phyloP scores from a whole-genome alignment of 2,888 invertebrate species.

The Sussaba pulchella region DNA sequence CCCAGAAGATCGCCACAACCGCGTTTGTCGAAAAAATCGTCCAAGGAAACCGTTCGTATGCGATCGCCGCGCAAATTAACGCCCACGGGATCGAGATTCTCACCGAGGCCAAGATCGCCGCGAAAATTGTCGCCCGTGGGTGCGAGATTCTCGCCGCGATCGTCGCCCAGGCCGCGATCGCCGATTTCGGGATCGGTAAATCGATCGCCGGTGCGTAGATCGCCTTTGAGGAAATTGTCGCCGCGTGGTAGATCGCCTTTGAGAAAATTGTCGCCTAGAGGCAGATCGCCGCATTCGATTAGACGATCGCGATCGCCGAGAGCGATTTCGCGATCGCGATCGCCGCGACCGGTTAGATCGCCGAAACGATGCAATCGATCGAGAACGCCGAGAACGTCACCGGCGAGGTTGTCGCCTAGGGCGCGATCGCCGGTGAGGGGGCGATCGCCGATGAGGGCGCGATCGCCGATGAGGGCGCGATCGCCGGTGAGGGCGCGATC shows the following conservation, averaged over 20 bases:
- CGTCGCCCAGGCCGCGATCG: slow-evolving; percentile 80
- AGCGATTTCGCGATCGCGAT: slow-evolving; percentile 67
- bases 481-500: too few relatives aligned
- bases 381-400: slow-evolving; percentile 64
- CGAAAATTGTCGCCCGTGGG: slow-evolving; percentile 68
- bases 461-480: too few relatives aligned
- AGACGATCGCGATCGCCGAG: slow-evolving; percentile 74
- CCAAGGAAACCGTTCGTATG: slow-evolving; percentile 50
- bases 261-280: slow-evolving; percentile 74
- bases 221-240: slow-evolving; percentile 72
- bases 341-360: slow-evolving; percentile 67
- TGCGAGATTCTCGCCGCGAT: slow-evolving; percentile 71
- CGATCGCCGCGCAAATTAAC: slow-evolving; percentile 62
- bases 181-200: slow-evolving; percentile 75
- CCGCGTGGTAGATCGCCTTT: slow-evolving; percentile 73
- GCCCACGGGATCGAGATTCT: slow-evolving; percentile 72
- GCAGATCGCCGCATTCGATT: slow-evolving; percentile 68
- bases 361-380: slow-evolving; percentile 69
- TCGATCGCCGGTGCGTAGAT: slow-evolving; percentile 74
- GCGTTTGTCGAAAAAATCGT: slow-evolving; percentile 70
- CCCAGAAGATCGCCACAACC: slow-evolving; percentile 68
- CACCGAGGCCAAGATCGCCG: slow-evolving; percentile 67
- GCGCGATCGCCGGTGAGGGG: too few relatives aligned
- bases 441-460: too few relatives aligned
- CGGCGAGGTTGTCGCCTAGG: background rate